Conservation (phyloP, 2,113 vertebrate species). For the Pelecanus crispus region DNA sequence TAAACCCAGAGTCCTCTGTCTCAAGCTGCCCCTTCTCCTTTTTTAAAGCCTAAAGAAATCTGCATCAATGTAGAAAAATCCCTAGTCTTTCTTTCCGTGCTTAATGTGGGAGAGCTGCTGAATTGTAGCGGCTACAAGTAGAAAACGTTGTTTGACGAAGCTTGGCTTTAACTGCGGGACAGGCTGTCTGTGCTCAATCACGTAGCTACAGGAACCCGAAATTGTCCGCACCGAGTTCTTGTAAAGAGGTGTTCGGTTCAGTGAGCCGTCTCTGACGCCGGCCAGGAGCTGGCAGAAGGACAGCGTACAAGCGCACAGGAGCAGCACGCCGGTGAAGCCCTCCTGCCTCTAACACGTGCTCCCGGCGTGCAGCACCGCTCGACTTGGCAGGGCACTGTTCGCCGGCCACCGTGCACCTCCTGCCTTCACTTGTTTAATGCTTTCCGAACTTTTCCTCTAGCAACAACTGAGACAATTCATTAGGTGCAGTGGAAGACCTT, state of each 20-base stretch:
- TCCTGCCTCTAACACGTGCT: background rate
- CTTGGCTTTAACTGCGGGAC: background rate
- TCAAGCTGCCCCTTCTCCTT: background rate
- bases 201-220: background rate
- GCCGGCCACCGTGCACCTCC: background rate
- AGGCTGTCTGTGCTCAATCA: rapidly evolving
- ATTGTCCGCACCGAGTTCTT: rapidly evolving
- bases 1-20: background rate
- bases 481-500: background rate
- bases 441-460: background rate
- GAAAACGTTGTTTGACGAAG: background rate
- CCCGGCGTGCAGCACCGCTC: rapidly evolving
- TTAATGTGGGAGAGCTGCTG: background rate
- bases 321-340: no score
- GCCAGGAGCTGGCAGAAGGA: background rate
- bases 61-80: background rate
- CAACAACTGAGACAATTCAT: rapidly evolving
- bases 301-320: rapidly evolving
- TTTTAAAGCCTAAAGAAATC: background rate
- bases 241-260: background rate
- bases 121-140: no score
- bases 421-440: rapidly evolving
- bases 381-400: background rate
- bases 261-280: no score
- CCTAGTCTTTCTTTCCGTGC: background rate